These are phyloP conservation scores for Lagocephalus sceleratus DNA, from an alignment of 2,797 vertebrate species.

Conservation along the genomic window DNA sequence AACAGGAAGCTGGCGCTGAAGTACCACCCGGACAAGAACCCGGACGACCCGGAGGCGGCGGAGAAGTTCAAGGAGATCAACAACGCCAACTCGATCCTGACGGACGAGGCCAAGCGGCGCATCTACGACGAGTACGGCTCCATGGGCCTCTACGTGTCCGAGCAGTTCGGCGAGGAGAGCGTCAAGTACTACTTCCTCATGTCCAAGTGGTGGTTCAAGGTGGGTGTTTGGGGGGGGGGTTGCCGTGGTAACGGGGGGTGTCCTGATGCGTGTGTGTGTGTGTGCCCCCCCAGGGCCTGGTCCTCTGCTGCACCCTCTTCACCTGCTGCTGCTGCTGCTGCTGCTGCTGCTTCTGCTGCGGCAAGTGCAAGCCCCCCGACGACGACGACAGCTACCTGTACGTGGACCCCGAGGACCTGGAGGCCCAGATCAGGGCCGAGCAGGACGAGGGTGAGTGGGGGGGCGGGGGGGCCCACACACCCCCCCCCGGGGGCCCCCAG, in stretches of 20 bases:
- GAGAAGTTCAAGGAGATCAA: slow-evolving; percentile 98
- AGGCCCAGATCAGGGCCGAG: slow-evolving; percentile 82
- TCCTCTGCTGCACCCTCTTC: slow-evolving; percentile 78
- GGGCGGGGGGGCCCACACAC: too few species aligned
- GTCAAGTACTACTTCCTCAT: slow-evolving; percentile 91
- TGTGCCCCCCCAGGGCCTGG: slow-evolving; percentile 83
- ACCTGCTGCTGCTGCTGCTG: slow-evolving; percentile 91
- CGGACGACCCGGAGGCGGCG: slow-evolving; percentile 83
- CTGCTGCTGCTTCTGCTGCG: slow-evolving; percentile 91
- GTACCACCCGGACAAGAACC: slow-evolving; percentile 96
- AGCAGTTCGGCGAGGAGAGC: slow-evolving; percentile 92
- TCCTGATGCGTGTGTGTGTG: too few species aligned
- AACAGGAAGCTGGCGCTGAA: slow-evolving; percentile 87
- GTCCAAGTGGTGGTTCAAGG: slow-evolving; percentile 98
- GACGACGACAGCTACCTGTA: slow-evolving; percentile 82
- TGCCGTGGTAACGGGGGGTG: too few species aligned
- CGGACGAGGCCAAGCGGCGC: slow-evolving; percentile 83
- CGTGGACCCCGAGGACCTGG: slow-evolving; percentile 84
- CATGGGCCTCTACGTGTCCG: slow-evolving; percentile 89
- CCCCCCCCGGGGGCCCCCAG: too few species aligned
- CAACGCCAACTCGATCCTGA: slow-evolving; percentile 87
- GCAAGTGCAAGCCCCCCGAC: slow-evolving; percentile 79
- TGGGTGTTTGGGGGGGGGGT: slow-evolving; percentile 51
- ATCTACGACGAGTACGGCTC: slow-evolving; percentile 91
- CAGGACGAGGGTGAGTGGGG: slow-evolving; percentile 70